phyloP scores from a whole-genome alignment of 2,888 invertebrate species.

The Thera obeliscata region DNA sequence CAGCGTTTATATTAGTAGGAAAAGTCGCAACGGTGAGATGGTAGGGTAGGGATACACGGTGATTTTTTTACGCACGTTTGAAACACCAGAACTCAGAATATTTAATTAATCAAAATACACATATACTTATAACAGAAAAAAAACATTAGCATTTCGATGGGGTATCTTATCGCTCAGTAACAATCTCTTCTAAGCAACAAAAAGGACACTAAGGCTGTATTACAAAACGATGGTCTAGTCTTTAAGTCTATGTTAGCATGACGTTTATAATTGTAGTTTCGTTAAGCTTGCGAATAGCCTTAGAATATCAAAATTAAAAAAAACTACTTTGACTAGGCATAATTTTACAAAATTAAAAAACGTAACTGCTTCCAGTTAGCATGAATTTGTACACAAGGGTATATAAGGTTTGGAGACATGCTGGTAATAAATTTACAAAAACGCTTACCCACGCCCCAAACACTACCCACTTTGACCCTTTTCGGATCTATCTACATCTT shows the following conservation, averaged over 20 bases:
- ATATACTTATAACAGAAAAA: too few relatives aligned
- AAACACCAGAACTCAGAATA: neutral
- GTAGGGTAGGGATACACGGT: slow-evolving; percentile 11
- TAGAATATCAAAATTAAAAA: too few relatives aligned
- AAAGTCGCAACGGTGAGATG: slow-evolving; percentile 28
- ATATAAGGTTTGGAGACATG: neutral
- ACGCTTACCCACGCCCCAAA: slow-evolving; percentile 23
- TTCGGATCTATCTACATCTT: slow-evolving; percentile 27
- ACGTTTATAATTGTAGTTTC: too few relatives aligned
- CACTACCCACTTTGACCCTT: slow-evolving; percentile 20
- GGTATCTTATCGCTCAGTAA: too few relatives aligned
- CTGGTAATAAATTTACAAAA: slow-evolving; percentile 23
- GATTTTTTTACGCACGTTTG: neutral
- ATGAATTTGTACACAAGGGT: neutral
- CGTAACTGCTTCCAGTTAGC: neutral
- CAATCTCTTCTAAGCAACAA: too few relatives aligned
- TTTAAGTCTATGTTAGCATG: too few relatives aligned
- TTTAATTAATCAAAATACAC: too few relatives aligned
- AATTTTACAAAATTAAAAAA: neutral
- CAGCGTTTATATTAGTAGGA: slow-evolving; percentile 46
- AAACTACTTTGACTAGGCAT: too few relatives aligned
- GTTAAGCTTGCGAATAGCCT: too few relatives aligned
- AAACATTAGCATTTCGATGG: too few relatives aligned
- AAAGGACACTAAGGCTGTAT: too few relatives aligned
- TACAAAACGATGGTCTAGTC: too few relatives aligned